These are phyloP conservation scores for Dryobates pubescens DNA, from an alignment of 2,797 vertebrate genomes.

Conservation along the genomic window DNA sequence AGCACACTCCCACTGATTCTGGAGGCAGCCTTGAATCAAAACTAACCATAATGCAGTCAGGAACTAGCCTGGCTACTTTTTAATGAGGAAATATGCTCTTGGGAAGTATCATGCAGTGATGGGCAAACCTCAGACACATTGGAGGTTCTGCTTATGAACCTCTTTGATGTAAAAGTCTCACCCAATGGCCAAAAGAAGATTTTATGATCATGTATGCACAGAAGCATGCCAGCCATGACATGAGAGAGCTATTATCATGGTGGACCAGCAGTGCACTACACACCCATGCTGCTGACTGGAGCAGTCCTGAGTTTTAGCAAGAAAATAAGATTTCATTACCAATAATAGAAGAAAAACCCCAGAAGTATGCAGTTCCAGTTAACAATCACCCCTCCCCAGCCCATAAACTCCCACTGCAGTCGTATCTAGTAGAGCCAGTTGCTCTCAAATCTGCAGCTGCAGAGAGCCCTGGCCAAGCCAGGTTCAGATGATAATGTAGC, in stretches of 20 bases:
- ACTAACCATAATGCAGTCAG: slow-evolving; percentile 54
- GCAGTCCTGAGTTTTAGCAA: background rate
- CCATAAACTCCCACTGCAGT: slow-evolving; percentile 10
- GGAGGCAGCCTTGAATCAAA: slow-evolving; percentile 55
- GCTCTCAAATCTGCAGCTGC: slow-evolving; percentile 58
- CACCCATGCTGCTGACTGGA: background rate
- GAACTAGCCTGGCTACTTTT: slow-evolving; percentile 70
- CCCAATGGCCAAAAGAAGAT: background rate
- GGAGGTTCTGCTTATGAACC: slow-evolving; percentile 26
- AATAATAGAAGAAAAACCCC: background rate
- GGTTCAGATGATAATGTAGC: background rate
- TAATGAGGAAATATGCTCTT: slow-evolving; percentile 65
- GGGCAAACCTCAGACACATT: slow-evolving; percentile 68
- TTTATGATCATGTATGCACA: background rate
- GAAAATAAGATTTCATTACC: slow-evolving; percentile 4
- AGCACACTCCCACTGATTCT: slow-evolving; percentile 73
- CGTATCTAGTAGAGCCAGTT: background rate
- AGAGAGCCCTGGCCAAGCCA: background rate
- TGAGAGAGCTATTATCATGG: background rate
- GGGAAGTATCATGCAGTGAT: slow-evolving; percentile 66
- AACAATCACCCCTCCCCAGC: background rate
- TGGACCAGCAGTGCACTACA: background rate
- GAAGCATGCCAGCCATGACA: background rate
- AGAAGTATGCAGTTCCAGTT: background rate
- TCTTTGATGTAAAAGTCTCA: slow-evolving; percentile 55